Evolutionary conservation across 2,113 vertebrate species (phyloP), one percentile per base, ranked within the genome.

Genomic region (Channa maculata): DNA sequence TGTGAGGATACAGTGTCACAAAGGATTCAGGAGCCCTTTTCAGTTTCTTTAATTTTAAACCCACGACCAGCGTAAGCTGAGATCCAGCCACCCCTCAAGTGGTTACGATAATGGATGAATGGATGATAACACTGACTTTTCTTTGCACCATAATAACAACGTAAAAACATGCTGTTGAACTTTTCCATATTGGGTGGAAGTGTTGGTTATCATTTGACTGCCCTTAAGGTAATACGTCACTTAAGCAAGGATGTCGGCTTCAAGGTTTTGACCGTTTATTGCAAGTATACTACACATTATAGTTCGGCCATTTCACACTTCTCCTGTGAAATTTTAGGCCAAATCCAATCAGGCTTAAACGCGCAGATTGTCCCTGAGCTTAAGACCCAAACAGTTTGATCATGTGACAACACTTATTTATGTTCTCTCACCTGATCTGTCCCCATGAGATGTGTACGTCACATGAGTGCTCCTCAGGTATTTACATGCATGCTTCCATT

Each of bases 271-370:
- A 36, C 3, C 7, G 7, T 41, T 15, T n/a, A 52, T 41, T 62
- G 12, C 15, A n/a, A 34, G 38, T 62, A 9, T 59, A 10, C 8
- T 14, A 4, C 38, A 8, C 36, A n/a, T 65, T 64, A 52, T 6
- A 51, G 7, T 54, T n/a, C 8, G 44, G 5, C 0, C 2, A 6
- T 44, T 34, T 44, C 9, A 4, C 10, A 34, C 43, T 13, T 9
- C 45, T 65, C 65, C 51, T 41, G 59, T 58, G 38, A 51, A n/a
- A 34, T 10, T 24, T 41, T n/a, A 43, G 51, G 75, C 53, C 41
- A 54, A 75, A 65, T 65, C 60, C 6, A 5, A 24, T 39, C 8
- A 6, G 52, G 9, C 41, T 39, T 24, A 33, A 55, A 6, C 24
- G 24, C 1, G 24, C 8, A 3, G 43, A 24, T 65, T 53, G 11